phyloP scores from a whole-genome alignment of 2,888 invertebrate species.

The Fragum whitleyi region DNA sequence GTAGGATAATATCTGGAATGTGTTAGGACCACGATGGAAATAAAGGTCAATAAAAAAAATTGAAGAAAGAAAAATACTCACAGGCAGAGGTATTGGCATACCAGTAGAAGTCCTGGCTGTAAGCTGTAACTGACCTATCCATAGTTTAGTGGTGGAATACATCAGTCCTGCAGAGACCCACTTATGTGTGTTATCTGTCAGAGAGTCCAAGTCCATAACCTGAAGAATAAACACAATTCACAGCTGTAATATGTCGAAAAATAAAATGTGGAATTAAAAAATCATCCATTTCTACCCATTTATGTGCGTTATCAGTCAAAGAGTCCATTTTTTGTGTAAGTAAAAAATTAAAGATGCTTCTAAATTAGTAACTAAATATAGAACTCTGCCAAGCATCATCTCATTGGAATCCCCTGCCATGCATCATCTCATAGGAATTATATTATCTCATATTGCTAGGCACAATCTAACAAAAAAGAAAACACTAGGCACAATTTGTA shows the following conservation, averaged over 20 bases:
- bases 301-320: neutral
- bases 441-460: too few species aligned
- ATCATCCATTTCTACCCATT: too few species aligned
- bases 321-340: too few species aligned
- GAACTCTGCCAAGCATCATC: too few species aligned
- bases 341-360: too few species aligned
- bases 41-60: too few species aligned
- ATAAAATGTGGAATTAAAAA: too few species aligned
- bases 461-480: too few species aligned
- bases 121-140: conserved; percentile 71
- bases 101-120: conserved; percentile 32
- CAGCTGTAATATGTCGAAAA: neutral
- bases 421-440: neutral
- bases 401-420: neutral
- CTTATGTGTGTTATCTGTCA: neutral
- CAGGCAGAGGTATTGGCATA: conserved; percentile 41
- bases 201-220: conserved; percentile 11
- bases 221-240: neutral
- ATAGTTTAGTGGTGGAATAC: conserved; percentile 67
- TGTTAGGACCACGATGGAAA: too few species aligned
- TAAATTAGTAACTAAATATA: too few species aligned
- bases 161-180: conserved; percentile 62
- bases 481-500: too few species aligned
- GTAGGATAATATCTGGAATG: too few species aligned
- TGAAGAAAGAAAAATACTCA: conserved; percentile 15